Base-by-base conservation (phyloP, 2,797 vertebrate genomes). In the Myripristis jacobus region DNA sequence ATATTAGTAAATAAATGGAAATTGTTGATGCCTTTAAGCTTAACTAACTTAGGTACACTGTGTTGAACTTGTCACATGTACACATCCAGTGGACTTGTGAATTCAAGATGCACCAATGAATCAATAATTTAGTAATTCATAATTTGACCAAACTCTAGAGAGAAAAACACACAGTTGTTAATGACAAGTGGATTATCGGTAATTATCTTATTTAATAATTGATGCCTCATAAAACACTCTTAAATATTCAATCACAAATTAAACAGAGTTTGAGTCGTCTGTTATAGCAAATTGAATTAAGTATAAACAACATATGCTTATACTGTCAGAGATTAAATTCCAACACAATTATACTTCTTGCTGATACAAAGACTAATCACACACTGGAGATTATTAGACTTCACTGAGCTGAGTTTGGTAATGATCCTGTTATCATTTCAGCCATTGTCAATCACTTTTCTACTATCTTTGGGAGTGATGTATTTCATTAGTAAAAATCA, bases 241-340 rank as follows among this genome's bases (percentile, higher is more conserved):
- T n/a, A n/a, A n/a, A n/a, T n/a, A 38, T 38, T 11, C 12, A 27
- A 70, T 25, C 12, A 21, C 25, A 57, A 59, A 27, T 38, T 47
- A 19, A 63, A 16, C 11, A 10, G 36, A 12, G 36, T 38, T 62
- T 27, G 31, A 77, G 68, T 71, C 67, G 73, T 65, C 47, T 60
- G 43, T 27, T 55, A 1, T 75, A 62, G 18, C 47, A 6, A 31
- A 61, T 24, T 22, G 6, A 63, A 3, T 61, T 0, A 27, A 6
- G 11, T 2, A 25, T 2, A 13, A 38, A 38, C 9, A 38, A 11
- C 36, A 38, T 11, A 36, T 36, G 7, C 10, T 36, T 36, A 36
- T 2, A 36, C 34, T 36, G 34, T 36, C 8, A 11, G 34, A 36
- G 7, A 36, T 36, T 36, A 36, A 8, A 36, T 68, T 52, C 62